phyloP scores from a whole-genome alignment of 2,888 invertebrate species.

The Hyles lineata region DNA sequence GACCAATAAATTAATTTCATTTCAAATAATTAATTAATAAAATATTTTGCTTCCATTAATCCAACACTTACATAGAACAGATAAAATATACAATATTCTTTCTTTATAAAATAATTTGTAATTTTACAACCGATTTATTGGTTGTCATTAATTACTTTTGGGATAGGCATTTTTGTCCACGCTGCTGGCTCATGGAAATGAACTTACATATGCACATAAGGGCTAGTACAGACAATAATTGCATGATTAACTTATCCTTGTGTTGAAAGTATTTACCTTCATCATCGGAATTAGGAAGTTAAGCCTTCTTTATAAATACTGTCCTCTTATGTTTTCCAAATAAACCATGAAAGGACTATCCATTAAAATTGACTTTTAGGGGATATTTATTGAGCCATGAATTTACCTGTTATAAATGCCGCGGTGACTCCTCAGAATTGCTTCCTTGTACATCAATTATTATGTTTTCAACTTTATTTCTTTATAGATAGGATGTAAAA shows the following conservation, averaged over 20 bases:
- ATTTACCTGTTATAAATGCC: conserved; percentile 23
- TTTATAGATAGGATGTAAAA: neutral
- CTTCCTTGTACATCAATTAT: neutral
- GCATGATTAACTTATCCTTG: too few species aligned
- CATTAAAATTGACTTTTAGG: conserved; percentile 17
- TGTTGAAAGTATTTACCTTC: neutral
- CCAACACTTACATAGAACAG: too few species aligned
- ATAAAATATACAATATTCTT: too few species aligned
- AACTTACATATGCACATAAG: too few species aligned
- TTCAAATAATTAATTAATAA: too few species aligned
- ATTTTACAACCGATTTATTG: neutral
- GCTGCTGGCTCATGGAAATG: too few species aligned
- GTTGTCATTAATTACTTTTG: neutral
- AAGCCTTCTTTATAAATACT: neutral
- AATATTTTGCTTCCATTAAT: too few species aligned
- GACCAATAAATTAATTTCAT: too few species aligned
- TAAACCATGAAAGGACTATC: neutral
- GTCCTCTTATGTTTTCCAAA: neutral
- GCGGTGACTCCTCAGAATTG: neutral
- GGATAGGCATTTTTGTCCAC: too few species aligned
- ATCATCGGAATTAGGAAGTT: neutral
- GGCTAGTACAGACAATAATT: too few species aligned
- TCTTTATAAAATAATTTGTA: too few species aligned
- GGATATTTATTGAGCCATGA: conserved; percentile 2
- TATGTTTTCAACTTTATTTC: neutral